Percentiles rank a stretch among this genome's conserved stretches.
Evolutionary conservation across 2,888 invertebrate genomes (phyloP).

Genomic region (Thereva unica): DNA sequence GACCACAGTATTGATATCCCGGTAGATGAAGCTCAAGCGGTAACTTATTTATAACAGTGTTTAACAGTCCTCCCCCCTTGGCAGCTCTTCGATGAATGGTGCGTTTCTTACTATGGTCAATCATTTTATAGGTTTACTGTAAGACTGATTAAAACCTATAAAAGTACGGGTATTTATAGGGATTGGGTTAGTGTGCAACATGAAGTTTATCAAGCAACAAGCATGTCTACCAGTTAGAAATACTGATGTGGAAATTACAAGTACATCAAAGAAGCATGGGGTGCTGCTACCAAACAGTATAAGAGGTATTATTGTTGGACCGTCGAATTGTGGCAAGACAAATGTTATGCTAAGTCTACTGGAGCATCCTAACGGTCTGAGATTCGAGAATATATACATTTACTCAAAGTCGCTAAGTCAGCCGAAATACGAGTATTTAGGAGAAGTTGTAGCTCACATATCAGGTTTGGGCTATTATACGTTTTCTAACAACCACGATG

Average conservation of each 20-base stretch:
- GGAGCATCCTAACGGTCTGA: too few species aligned
- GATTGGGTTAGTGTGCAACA: neutral
- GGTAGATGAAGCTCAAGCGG: conserved; percentile 43
- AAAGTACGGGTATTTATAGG: neutral
- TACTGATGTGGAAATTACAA: neutral
- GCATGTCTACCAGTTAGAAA: neutral
- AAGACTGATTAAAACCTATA: neutral
- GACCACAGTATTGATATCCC: conserved; percentile 48
- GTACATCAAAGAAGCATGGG: neutral
- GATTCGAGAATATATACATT: too few species aligned
- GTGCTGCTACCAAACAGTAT: conserved; percentile 37
- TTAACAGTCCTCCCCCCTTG: conserved; percentile 27
- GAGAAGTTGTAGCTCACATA: too few species aligned
- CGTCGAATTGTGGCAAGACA: conserved; percentile 50
- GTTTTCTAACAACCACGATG: too few species aligned
- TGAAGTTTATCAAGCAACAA: neutral
- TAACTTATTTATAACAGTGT: conserved; percentile 43
- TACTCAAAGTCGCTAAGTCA: too few species aligned
- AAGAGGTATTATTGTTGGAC: conserved; percentile 45
- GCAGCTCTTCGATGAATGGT: too few species aligned
- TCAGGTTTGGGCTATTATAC: too few species aligned
- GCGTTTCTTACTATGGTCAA: neutral
- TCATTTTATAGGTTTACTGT: neutral
- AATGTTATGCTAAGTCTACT: conserved; percentile 48
- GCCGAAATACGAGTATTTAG: too few species aligned